Conservation (phyloP, 2,888 invertebrate species). For the Pollenia labialis region DNA sequence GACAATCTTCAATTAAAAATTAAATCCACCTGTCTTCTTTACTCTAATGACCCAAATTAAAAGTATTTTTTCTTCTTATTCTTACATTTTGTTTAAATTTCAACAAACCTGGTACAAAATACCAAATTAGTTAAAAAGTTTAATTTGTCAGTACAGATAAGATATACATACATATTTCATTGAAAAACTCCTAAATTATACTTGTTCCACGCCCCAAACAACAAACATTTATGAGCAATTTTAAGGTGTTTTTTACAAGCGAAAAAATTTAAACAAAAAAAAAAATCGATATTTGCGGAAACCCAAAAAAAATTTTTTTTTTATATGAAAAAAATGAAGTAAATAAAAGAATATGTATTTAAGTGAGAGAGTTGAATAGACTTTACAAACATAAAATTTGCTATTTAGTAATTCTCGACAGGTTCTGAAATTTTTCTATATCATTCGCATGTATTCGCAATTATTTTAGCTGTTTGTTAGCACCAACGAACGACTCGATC, state of each 20-base stretch:
- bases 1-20: constrained; percentile 13
- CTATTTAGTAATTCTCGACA: constrained; percentile 70
- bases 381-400: constrained; percentile 46
- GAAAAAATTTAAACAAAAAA: constrained; percentile 4
- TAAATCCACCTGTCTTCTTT: constrained; percentile 36
- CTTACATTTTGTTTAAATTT: constrained; percentile 29
- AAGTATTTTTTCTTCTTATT: constrained; percentile 6
- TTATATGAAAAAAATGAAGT: constrained; percentile 1
- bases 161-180: constrained; percentile 40
- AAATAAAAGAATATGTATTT: neutral
- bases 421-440: constrained; percentile 71
- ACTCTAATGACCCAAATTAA: constrained; percentile 68
- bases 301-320: constrained; percentile 27
- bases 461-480: constrained; percentile 60
- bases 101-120: constrained; percentile 57
- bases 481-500: constrained; percentile 13
- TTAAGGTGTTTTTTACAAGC: constrained; percentile 4
- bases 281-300: constrained; percentile 63
- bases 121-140: constrained; percentile 61
- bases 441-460: constrained; percentile 73
- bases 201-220: constrained; percentile 48
- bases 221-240: constrained; percentile 40
- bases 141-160: neutral
- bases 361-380: constrained; percentile 72
- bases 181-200: constrained; percentile 54